These are phyloP conservation scores for Thrips palmi DNA, from an alignment of 1,140 invertebrate species.

Conservation along the genomic window DNA sequence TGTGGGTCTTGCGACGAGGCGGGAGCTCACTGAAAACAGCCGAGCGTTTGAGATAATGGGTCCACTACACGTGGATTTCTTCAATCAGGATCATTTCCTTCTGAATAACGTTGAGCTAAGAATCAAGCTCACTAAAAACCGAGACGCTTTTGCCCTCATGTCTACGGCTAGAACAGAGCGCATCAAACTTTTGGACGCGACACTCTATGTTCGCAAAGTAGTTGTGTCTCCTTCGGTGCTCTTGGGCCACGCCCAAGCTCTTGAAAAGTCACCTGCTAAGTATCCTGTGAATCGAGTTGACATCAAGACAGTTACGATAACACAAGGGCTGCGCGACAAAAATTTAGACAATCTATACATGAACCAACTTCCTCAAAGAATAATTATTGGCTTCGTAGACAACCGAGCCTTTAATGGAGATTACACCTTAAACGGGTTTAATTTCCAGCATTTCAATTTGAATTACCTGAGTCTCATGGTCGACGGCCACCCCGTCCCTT, in stretches of 20 bases:
- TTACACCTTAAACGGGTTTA: slow-evolving; percentile 8
- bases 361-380: slow-evolving; percentile 10
- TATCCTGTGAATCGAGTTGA: slow-evolving; percentile 22
- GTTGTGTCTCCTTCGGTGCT: slow-evolving; percentile 21
- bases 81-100: slow-evolving; percentile 24
- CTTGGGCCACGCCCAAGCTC: slow-evolving; percentile 20
- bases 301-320: slow-evolving; percentile 21
- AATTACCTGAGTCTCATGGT: slow-evolving; percentile 21
- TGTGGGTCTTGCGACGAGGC: slow-evolving; percentile 17
- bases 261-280: slow-evolving; percentile 21
- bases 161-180: slow-evolving; percentile 9
- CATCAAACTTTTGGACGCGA: slow-evolving; percentile 18
- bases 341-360: slow-evolving; percentile 20
- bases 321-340: slow-evolving; percentile 18
- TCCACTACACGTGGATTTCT: slow-evolving; percentile 14
- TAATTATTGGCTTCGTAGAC: slow-evolving; percentile 13
- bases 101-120: slow-evolving; percentile 22
- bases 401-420: slow-evolving; percentile 12
- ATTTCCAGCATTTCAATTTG: slow-evolving; percentile 11
- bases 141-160: slow-evolving; percentile 22
- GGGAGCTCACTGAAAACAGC: slow-evolving; percentile 14
- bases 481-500: slow-evolving; percentile 18
- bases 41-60: slow-evolving; percentile 16
- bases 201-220: slow-evolving; percentile 19
- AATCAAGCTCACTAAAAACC: slow-evolving; percentile 19